Base-by-base conservation (phyloP, 2,888 invertebrate genomes). In the Griposia aprilina region DNA sequence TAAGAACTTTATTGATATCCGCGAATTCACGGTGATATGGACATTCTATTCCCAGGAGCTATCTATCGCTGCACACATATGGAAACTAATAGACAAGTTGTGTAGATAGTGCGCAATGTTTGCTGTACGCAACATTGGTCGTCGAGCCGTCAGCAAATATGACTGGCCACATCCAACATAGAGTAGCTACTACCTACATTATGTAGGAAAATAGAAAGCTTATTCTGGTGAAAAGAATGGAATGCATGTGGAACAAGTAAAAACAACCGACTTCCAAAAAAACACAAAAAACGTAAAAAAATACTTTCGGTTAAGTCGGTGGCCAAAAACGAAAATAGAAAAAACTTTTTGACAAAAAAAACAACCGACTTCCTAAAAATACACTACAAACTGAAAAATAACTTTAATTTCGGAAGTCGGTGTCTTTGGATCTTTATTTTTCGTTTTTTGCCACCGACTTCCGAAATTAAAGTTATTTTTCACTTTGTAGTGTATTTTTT, bases 101-200 rank as follows among this genome's bases (percentile, higher is more conserved):
- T 82, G 80, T 85, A 69, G 83, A 76, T 73, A 83, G 52, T 68
- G 74, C 68, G 81, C 82, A 74, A 72, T 88, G 81, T 90, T 90
- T 88, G 87, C 86, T 74, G 74, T 75, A 83, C 81, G 70, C 77
- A 87, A 88, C 90, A 90, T 79, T 81, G 86, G 81, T 84, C 81
- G 78, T 90, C 70, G 79, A 91, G 91, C 79, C 81, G 88, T 91
- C 80, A 36, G 90, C 90, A 92, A 92, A 92, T 88, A 91, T 78
- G 81, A 63, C 72, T 76, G 59, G 74, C 81, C 71, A 70, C 73
- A 59, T 76, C 74, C 65, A 72, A 81, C 45, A 72, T 26, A 30
- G 45, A 17, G 48, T 26, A 13, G n/a, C n/a, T 36, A 41, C 50
- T 71, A 17, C 45, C 20, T 45, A 75, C 65, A 57, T 50, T 45